phyloP scores from a whole-genome alignment of 2,113 vertebrate genomes.

The Gasterosteus aculeatus region DNA sequence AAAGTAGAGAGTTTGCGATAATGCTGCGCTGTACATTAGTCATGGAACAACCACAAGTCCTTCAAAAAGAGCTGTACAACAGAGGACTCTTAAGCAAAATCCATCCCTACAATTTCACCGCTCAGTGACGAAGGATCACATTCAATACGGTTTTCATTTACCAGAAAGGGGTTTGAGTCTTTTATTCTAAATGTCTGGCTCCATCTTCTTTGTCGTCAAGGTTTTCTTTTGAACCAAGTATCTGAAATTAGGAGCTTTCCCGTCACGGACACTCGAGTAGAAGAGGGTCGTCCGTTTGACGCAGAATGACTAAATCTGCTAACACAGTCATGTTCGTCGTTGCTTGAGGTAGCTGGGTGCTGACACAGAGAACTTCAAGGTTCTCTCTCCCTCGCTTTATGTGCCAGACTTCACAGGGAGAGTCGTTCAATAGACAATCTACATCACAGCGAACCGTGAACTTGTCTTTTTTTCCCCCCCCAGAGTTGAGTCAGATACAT shows the following conservation, averaged over 20 bases:
- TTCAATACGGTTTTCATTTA: constrained; percentile 41
- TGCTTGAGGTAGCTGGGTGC: constrained; percentile 57
- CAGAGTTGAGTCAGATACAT: constrained; percentile 81
- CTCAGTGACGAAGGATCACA: constrained; percentile 30
- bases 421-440: constrained; percentile 6
- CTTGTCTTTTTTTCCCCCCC: neutral
- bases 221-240: constrained; percentile 30
- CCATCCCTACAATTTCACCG: constrained; percentile 22
- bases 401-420: neutral
- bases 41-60: constrained; percentile 33
- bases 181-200: constrained; percentile 24
- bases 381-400: neutral
- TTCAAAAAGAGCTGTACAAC: constrained; percentile 38
- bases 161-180: constrained; percentile 38
- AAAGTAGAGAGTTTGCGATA: constrained; percentile 41
- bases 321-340: constrained; percentile 24
- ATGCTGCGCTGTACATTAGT: constrained; percentile 49
- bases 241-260: constrained; percentile 22
- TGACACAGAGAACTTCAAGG: constrained; percentile 32
- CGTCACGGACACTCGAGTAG: constrained; percentile 23
- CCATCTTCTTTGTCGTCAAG: constrained; percentile 32
- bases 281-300: constrained; percentile 34
- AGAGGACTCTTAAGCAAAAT: constrained; percentile 10
- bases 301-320: constrained; percentile 35
- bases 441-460: neutral